Evolutionary conservation across 2,888 invertebrate genomes (phyloP).

Genomic region (Theodoxus fluviatilis): DNA sequence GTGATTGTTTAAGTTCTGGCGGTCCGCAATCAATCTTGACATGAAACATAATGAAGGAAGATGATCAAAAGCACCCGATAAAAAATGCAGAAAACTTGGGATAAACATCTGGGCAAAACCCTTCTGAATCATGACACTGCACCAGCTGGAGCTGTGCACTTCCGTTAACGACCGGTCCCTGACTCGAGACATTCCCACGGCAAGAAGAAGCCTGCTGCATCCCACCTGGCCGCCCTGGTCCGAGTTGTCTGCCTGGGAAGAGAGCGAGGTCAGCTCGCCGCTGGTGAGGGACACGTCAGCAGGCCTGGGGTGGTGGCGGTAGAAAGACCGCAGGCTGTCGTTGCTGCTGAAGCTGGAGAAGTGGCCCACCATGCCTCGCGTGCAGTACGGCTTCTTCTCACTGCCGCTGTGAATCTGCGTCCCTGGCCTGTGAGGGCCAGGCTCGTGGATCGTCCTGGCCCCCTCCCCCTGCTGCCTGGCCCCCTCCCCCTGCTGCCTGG

Average conservation of each 20-base stretch:
- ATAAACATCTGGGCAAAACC: no score
- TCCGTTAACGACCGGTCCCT: no score
- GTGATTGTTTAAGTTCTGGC: no score
- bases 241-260: constrained; percentile 46
- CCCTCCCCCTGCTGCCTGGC: not conserved
- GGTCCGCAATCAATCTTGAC: no score
- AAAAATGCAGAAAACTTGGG: no score
- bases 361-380: constrained; percentile 12
- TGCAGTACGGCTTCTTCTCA: not conserved
- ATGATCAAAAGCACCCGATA: no score
- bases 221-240: constrained; percentile 30
- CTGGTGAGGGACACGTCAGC: constrained; percentile 46
- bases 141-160: no score
- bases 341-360: constrained; percentile 45
- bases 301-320: constrained; percentile 17
- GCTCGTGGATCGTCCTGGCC: constrained; percentile 21
- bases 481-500: not conserved
- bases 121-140: no score
- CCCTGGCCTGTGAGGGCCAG: no score
- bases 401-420: not conserved
- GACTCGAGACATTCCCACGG: no score
- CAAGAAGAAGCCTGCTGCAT: no score
- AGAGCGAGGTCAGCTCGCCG: constrained; percentile 48
- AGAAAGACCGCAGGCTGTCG: constrained; percentile 40
- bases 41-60: no score